Evolutionary conservation across 2,113 vertebrate genomes (phyloP).

Genomic region (Gila orcuttii): DNA sequence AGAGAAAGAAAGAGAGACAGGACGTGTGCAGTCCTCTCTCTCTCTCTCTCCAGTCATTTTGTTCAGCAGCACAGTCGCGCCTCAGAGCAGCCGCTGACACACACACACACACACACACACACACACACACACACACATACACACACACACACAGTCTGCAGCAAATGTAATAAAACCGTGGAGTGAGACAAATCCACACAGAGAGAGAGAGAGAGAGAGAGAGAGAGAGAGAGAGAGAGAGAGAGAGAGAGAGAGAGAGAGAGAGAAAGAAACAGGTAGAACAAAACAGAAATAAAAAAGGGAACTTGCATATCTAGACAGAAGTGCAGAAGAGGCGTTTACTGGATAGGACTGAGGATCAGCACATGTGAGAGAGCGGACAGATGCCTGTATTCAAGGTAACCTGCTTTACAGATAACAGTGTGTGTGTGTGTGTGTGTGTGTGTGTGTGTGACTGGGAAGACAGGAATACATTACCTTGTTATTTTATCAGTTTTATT

Average conservation of each 20-base stretch:
- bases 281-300: conserved; percentile 56
- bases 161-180: conserved; percentile 18
- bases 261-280: not conserved
- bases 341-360: not conserved
- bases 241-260: too few relatives aligned
- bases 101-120: conserved; percentile 19
- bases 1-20: not conserved
- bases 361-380: conserved; percentile 23
- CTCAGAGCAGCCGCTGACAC: conserved; percentile 15
- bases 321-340: not conserved
- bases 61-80: conserved; percentile 5
- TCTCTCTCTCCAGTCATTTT: conserved; percentile 13
- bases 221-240: too few relatives aligned
- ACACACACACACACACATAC: not conserved
- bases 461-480: not conserved
- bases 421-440: not conserved
- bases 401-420: conserved; percentile 22
- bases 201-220: not conserved
- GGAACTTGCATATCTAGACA: not conserved
- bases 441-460: not conserved
- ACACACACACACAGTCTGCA: conserved; percentile 19
- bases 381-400: conserved; percentile 57
- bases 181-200: conserved; percentile 24
- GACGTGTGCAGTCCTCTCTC: conserved; percentile 19
- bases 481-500: not conserved